These are phyloP conservation scores for Astreopora myriophthalma DNA, from an alignment of 64 coral and sea anemone species.

Conservation along the genomic window DNA sequence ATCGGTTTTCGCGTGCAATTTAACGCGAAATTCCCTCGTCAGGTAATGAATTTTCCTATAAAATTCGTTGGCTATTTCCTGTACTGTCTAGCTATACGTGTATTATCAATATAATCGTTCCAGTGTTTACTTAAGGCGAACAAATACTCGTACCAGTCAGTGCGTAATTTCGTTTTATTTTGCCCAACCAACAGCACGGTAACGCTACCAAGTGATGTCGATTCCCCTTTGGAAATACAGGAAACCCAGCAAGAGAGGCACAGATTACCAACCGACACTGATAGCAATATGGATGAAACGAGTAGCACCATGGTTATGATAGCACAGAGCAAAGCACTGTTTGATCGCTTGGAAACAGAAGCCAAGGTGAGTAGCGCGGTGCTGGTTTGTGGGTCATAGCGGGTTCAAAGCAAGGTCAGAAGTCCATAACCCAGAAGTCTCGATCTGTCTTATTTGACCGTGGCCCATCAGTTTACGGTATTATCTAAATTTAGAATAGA, in stretches of 20 bases:
- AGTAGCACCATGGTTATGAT: slow-evolving; percentile 40
- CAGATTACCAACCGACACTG: neutral
- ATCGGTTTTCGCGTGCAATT: too few species aligned
- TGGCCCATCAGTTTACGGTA: too few species aligned
- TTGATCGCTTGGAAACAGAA: slow-evolving; percentile 36
- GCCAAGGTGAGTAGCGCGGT: neutral
- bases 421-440: too few species aligned
- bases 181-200: neutral
- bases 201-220: neutral
- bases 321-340: slow-evolving; percentile 37
- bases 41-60: too few species aligned
- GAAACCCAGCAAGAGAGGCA: neutral
- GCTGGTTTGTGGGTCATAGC: neutral
- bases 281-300: slow-evolving; percentile 28
- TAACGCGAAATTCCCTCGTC: too few species aligned
- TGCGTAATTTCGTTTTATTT: neutral
- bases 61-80: too few species aligned
- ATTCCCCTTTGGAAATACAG: neutral
- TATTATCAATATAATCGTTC: neutral
- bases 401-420: too few species aligned
- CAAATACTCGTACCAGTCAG: too few species aligned
- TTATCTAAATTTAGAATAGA: too few species aligned
- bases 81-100: too few species aligned
- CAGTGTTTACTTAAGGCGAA: neutral
- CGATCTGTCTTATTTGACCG: too few species aligned